Evolutionary conservation across 1,140 invertebrate genomes (phyloP).

Genomic region (Elysia chlorotica): DNA sequence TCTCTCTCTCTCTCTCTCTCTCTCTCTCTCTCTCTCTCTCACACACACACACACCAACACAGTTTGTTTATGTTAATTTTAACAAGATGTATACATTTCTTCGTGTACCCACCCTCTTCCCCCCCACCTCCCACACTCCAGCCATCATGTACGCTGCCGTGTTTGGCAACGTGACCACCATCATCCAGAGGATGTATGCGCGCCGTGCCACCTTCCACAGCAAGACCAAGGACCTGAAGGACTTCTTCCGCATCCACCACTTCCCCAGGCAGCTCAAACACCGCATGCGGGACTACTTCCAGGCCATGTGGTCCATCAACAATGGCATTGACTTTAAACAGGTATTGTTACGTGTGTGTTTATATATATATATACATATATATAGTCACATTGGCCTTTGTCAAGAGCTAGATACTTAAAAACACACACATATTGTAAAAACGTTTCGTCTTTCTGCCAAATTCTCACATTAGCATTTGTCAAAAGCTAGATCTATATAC

Average conservation of each 20-base stretch:
- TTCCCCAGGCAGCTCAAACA: constrained; percentile 58
- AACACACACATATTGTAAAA: too few relatives aligned
- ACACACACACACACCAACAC: too few relatives aligned
- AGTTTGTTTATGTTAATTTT: not conserved
- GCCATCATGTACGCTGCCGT: constrained; percentile 63
- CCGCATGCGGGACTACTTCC: constrained; percentile 60
- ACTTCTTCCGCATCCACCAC: constrained; percentile 59
- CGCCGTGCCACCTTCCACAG: constrained; percentile 58
- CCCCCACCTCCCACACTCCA: constrained; percentile 31
- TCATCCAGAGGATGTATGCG: constrained; percentile 62
- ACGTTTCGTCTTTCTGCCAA: too few relatives aligned
- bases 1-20: too few relatives aligned
- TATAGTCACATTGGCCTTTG: too few relatives aligned
- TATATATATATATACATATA: too few relatives aligned
- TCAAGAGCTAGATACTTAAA: too few relatives aligned
- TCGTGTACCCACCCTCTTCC: not conserved
- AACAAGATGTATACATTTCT: not conserved
- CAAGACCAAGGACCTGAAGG: constrained; percentile 61
- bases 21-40: too few relatives aligned
- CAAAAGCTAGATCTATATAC: too few relatives aligned
- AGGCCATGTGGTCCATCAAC: constrained; percentile 60
- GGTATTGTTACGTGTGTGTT: too few relatives aligned
- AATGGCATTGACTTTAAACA: constrained; percentile 58
- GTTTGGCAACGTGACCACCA: constrained; percentile 63
- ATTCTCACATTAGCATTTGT: too few relatives aligned